Conservation (phyloP, 1,140 invertebrate species). For the Hesperophylax magnus region DNA sequence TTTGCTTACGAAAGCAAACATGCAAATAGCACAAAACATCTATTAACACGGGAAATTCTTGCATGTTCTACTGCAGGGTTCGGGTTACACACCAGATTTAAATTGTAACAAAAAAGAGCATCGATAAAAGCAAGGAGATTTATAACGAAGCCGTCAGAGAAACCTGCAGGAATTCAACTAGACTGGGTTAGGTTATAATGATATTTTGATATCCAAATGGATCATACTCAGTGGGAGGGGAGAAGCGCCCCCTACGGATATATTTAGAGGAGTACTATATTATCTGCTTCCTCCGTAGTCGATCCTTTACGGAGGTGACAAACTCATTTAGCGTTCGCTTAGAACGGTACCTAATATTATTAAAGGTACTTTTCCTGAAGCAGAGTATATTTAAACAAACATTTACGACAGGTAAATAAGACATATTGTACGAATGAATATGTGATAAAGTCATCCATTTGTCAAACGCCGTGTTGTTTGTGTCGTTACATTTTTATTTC, state of each 20-base stretch:
- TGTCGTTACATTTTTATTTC: too few species aligned
- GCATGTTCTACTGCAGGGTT: not conserved
- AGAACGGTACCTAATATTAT: not conserved
- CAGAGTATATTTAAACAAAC: not conserved
- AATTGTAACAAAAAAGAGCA: not conserved
- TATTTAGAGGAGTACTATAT: constrained; percentile 11
- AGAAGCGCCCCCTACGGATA: constrained; percentile 1
- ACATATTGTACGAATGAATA: not conserved
- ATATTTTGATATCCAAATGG: not conserved
- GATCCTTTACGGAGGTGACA: constrained; percentile 14
- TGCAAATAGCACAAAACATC: constrained; percentile 20
- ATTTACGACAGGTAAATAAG: not conserved
- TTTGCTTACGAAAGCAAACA: constrained; percentile 9
- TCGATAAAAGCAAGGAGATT: not conserved
- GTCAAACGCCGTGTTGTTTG: too few species aligned
- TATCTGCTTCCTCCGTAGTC: not conserved
- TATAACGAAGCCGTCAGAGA: not conserved
- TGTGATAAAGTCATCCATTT: too few species aligned
- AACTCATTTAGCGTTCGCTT: constrained; percentile 1
- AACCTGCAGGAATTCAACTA: not conserved
- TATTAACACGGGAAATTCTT: not conserved
- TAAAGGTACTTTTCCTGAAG: constrained; percentile 17
- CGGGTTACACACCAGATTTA: not conserved
- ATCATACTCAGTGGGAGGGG: not conserved
- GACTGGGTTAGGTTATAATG: too few species aligned